Conservation (phyloP, 2,888 invertebrate genomes). For the Archips xylosteana region DNA sequence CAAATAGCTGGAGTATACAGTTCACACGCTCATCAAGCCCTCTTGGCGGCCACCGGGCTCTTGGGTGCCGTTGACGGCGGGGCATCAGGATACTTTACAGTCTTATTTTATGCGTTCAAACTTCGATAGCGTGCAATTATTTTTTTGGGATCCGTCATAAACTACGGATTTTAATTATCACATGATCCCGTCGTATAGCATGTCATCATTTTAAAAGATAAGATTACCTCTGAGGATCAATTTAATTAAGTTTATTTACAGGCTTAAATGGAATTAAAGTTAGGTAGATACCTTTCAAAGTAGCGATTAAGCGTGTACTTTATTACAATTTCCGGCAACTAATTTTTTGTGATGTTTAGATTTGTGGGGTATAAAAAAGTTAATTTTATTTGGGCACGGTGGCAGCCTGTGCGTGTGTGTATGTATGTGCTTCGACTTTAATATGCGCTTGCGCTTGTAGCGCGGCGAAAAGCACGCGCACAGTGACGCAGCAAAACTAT, state of each 20-base stretch:
- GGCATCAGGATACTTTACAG: slow-evolving; percentile 32
- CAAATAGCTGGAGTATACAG: slow-evolving; percentile 18
- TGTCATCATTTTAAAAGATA: neutral
- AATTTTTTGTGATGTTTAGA: slow-evolving; percentile 1
- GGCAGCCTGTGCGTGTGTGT: neutral
- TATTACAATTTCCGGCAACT: slow-evolving; percentile 16
- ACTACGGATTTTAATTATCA: slow-evolving; percentile 17
- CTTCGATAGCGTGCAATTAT: slow-evolving; percentile 23
- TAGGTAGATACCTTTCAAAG: slow-evolving; percentile 4
- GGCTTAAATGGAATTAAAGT: slow-evolving; percentile 8
- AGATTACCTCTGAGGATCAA: slow-evolving; percentile 11
- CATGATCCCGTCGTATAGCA: neutral
- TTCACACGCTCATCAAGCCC: slow-evolving; percentile 34
- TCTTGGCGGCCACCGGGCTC: neutral
- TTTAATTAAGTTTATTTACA: slow-evolving; percentile 17
- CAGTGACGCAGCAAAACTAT: neutral
- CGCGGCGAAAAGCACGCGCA: neutral
- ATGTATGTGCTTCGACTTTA: neutral
- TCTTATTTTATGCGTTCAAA: slow-evolving; percentile 30
- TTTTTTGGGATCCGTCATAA: slow-evolving; percentile 30
- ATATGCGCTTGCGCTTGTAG: neutral
- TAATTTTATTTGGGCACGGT: neutral
- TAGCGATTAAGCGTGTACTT: slow-evolving; percentile 15
- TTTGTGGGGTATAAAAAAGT: neutral
- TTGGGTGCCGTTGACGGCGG: slow-evolving; percentile 27